Evolutionary conservation across 2,888 invertebrate genomes (phyloP), one percentile per base, ranked within the genome.

Genomic region (Melitaea athalia): DNA sequence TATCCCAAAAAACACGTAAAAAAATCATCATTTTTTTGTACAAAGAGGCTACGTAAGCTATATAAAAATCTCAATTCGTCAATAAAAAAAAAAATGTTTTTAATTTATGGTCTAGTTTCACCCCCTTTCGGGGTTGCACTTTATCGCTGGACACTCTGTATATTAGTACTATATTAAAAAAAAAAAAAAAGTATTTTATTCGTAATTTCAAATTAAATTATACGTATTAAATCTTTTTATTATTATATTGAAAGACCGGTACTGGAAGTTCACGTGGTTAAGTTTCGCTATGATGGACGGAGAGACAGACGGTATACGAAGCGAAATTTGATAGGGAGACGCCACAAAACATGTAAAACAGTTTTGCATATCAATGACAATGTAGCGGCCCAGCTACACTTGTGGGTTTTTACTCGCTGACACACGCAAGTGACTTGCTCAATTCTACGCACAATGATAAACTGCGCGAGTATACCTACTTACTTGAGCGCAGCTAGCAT

Each of bases 281-380:
- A 61, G 61, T 70, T 70, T 67, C 59, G 59, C 63, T 70, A 68
- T 63, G 73, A 72, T 74, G 74, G 74, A 74, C 74, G 74, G 74
- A 74, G 50, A 72, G 70, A 72, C 60, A 73, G 73, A 74, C 74
- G 73, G 74, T 74, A 72, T 65, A 71, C 63, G 65, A 71, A 74
- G 73, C 74, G 64, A 68, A 69, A 72, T 62, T 63, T 59, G 66
- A 66, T 59, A 61, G 71, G 66, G 68, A 57, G 53, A 68, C 60
- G 70, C 67, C 68, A 72, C 69, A 60, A 62, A 74, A 73, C 59
- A 45, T 64, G 53, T 57, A 64, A 71, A 71, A 53, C 50, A 59
- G 59, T 67, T 67, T 38, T n/a, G 45, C 31, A 66, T 42, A 63
- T 64, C 24, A 33, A 63, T 65, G 63, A 66, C 11, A 60, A 52